Conservation (phyloP, 2,888 invertebrate genomes). For the Agrotis clavis region DNA sequence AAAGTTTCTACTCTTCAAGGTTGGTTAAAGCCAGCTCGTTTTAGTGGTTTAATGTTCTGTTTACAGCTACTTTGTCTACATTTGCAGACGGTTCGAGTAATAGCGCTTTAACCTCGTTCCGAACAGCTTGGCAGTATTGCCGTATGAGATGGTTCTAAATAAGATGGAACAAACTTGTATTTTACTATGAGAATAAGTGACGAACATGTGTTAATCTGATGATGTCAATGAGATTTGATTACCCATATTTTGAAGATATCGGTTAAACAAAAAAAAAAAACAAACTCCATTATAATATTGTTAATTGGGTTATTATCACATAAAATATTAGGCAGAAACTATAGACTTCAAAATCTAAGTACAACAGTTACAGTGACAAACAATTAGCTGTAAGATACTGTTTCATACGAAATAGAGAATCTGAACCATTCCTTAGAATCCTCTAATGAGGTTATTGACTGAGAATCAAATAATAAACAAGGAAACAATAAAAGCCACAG, state of each 20-base stretch:
- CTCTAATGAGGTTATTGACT: background rate
- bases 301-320: no score
- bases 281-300: no score
- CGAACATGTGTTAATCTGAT: background rate
- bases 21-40: slow-evolving; percentile 41
- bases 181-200: background rate
- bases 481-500: slow-evolving; percentile 16
- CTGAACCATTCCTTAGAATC: background rate
- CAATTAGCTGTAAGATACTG: background rate
- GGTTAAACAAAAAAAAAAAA: background rate
- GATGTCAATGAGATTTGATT: background rate
- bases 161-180: background rate
- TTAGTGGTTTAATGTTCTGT: slow-evolving; percentile 35
- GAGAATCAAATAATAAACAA: slow-evolving; percentile 11
- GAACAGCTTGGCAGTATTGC: background rate
- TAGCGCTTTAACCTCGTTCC: slow-evolving; percentile 18
- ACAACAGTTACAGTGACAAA: slow-evolving; percentile 19
- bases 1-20: slow-evolving; percentile 60
- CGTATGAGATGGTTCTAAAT: background rate
- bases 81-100: slow-evolving; percentile 12
- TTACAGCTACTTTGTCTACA: slow-evolving; percentile 33
- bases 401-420: slow-evolving; percentile 10
- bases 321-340: background rate
- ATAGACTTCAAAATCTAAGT: slow-evolving; percentile 1
- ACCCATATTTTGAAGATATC: background rate